Conservation (phyloP, 2,113 vertebrate species). For the Bucco capensis region DNA sequence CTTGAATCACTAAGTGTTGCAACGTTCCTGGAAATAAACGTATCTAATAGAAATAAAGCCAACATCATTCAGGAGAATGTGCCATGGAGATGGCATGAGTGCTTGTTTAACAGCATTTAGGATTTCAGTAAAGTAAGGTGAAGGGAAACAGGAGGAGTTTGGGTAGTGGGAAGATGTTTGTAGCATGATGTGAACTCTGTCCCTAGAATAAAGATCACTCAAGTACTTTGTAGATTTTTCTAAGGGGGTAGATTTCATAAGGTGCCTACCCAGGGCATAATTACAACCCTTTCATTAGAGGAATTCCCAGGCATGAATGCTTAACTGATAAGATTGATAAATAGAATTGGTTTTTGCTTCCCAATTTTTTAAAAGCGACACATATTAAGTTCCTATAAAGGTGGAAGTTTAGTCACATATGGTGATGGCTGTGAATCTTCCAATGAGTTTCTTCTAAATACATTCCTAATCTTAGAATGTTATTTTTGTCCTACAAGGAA, state of each 20-base stretch:
- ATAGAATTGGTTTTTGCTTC: background rate
- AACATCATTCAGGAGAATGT: background rate
- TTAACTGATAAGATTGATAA: background rate
- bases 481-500: background rate
- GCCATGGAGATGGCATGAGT: background rate
- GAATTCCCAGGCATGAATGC: background rate
- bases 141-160: background rate
- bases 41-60: background rate
- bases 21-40: background rate
- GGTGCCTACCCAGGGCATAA: background rate
- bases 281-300: background rate
- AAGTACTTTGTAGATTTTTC: background rate
- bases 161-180: background rate
- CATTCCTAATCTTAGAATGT: background rate
- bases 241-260: background rate
- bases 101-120: background rate
- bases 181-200: background rate
- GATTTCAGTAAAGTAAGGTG: background rate
- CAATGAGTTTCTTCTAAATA: background rate
- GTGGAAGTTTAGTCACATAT: background rate
- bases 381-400: background rate
- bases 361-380: background rate
- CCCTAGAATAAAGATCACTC: background rate
- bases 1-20: conserved; percentile 24
- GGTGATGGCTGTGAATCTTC: background rate